These are phyloP conservation scores for Caloenas nicobarica DNA, from an alignment of 2,113 vertebrate species.

Conservation along the genomic window DNA sequence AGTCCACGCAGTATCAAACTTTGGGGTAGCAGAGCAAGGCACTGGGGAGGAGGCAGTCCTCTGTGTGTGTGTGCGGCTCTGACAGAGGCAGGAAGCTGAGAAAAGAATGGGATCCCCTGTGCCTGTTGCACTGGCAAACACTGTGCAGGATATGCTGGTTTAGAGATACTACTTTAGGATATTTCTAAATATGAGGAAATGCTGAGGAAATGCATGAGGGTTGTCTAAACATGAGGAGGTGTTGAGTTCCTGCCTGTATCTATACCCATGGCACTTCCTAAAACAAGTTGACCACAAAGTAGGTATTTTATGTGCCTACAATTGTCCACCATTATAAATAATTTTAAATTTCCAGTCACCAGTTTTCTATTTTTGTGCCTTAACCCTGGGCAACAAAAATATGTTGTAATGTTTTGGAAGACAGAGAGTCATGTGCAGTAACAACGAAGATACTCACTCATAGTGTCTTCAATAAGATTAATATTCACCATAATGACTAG, in stretches of 20 bases:
- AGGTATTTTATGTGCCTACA: neutral
- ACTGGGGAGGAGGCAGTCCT: fast-evolving
- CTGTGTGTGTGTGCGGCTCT: neutral
- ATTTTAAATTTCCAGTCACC: neutral
- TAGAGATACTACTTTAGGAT: neutral
- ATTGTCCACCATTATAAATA: neutral
- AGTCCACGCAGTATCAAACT: neutral
- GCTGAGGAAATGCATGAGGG: neutral
- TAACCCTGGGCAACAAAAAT: neutral
- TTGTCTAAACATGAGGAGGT: neutral
- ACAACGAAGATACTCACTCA: neutral
- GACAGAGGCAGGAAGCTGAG: neutral
- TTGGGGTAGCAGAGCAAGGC: neutral
- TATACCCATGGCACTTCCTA: neutral
- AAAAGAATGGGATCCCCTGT: neutral
- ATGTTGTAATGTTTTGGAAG: neutral
- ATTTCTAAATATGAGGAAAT: neutral
- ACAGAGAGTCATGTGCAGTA: neutral
- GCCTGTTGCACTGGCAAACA: neutral
- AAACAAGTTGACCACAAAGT: neutral
- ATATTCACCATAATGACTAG: neutral
- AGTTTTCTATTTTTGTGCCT: neutral
- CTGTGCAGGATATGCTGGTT: neutral
- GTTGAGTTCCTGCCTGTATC: neutral
- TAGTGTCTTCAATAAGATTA: neutral